phyloP scores from a whole-genome alignment of 2,888 invertebrate species.

The Eugnorisma glareosa region DNA sequence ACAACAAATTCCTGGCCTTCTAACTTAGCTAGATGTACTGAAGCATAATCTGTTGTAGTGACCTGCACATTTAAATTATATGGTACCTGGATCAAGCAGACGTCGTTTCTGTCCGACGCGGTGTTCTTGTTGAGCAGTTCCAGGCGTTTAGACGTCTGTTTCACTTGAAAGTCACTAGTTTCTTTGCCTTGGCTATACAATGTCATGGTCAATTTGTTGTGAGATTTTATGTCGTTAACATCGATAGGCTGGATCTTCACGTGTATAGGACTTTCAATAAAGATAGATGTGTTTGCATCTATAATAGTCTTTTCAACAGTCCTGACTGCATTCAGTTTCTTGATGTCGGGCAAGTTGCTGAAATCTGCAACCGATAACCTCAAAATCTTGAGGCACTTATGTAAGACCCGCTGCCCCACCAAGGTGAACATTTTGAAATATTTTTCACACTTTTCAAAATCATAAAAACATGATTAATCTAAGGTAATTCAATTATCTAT shows the following conservation, averaged over 20 bases:
- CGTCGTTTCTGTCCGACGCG: slow-evolving; percentile 83
- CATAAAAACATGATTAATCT: slow-evolving; percentile 72
- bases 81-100: slow-evolving; percentile 88
- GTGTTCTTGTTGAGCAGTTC: slow-evolving; percentile 87
- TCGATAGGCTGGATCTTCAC: slow-evolving; percentile 88
- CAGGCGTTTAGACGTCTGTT: slow-evolving; percentile 86
- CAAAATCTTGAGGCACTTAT: slow-evolving; percentile 88
- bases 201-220: slow-evolving; percentile 87
- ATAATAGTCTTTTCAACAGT: slow-evolving; percentile 88
- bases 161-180: slow-evolving; percentile 86
- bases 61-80: slow-evolving; percentile 87
- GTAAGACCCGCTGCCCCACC: slow-evolving; percentile 82
- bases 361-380: slow-evolving; percentile 88
- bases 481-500: slow-evolving; percentile 73
- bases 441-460: slow-evolving; percentile 57
- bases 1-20: slow-evolving; percentile 87
- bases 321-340: slow-evolving; percentile 85
- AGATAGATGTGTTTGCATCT: slow-evolving; percentile 86
- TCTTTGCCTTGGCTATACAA: slow-evolving; percentile 87
- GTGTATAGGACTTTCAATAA: slow-evolving; percentile 89
- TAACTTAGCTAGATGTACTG: slow-evolving; percentile 83
- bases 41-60: slow-evolving; percentile 84
- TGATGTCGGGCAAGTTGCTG: slow-evolving; percentile 84
- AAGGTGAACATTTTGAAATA: slow-evolving; percentile 82
- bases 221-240: slow-evolving; percentile 84